A percentile compares a stretch with the other conserved stretches of the same genome.
Evolutionary conservation across 2,888 invertebrate species (phyloP).

Genomic region (Eupithecia tripunctaria): DNA sequence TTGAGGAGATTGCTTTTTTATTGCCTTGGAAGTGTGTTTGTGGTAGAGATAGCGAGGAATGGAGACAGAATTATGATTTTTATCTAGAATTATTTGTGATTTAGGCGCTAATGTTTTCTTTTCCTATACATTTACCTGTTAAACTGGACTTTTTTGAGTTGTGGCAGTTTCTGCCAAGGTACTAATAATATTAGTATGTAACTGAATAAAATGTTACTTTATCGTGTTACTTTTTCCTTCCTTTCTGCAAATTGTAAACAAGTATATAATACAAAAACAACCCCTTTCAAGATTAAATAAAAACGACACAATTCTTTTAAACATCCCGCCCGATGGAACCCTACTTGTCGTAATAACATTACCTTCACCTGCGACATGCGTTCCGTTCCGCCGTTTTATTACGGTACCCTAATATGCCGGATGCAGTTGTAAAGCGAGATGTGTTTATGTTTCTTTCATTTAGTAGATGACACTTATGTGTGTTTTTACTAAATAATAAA

Average conservation of each 20-base stretch:
- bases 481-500: neutral
- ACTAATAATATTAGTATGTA: neutral
- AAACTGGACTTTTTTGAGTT: neutral
- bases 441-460: constrained; percentile 12
- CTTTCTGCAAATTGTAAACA: neutral
- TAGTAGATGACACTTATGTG: neutral
- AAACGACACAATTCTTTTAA: constrained; percentile 40
- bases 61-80: constrained; percentile 11
- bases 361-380: constrained; percentile 43
- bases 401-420: constrained; percentile 32
- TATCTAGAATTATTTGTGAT: neutral
- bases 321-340: constrained; percentile 25
- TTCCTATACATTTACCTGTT: neutral
- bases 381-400: constrained; percentile 37
- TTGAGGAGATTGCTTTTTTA: constrained; percentile 14
- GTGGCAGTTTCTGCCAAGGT: neutral
- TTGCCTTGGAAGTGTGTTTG: constrained; percentile 9
- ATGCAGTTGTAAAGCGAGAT: constrained; percentile 18
- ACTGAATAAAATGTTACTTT: neutral
- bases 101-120: neutral
- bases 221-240: neutral
- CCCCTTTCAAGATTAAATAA: constrained; percentile 42
- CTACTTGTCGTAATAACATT: constrained; percentile 42
- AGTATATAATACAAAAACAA: constrained; percentile 17
- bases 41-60: neutral